A percentile compares a stretch with the other conserved stretches of the same genome.
Evolutionary conservation across 1,140 invertebrate genomes (phyloP).

Genomic region (Argopecten irradians): DNA sequence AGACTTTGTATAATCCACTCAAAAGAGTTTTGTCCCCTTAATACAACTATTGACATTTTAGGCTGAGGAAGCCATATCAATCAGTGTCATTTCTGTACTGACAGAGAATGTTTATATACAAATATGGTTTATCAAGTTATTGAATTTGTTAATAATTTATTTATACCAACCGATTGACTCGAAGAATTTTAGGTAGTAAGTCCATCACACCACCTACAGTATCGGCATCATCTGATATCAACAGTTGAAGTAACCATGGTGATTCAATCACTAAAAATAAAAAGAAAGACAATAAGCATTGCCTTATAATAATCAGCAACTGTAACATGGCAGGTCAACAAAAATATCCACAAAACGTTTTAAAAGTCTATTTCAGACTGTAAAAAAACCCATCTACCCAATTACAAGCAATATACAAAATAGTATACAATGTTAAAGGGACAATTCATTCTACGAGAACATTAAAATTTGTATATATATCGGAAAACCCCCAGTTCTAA

Average conservation of each 20-base stretch:
- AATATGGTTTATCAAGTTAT: not conserved
- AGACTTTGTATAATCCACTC: too few species aligned
- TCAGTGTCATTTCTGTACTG: not conserved
- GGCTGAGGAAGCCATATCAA: not conserved
- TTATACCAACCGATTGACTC: slow-evolving; percentile 59
- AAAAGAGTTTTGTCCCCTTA: too few species aligned
- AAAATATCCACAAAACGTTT: too few species aligned
- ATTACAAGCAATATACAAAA: too few species aligned
- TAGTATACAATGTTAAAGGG: too few species aligned
- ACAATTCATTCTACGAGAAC: too few species aligned
- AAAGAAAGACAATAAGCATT: not conserved
- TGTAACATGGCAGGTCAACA: too few species aligned
- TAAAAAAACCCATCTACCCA: too few species aligned
- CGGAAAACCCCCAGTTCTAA: too few species aligned
- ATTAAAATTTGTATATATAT: too few species aligned
- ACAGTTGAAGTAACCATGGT: slow-evolving; percentile 72
- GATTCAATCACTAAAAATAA: slow-evolving; percentile 65
- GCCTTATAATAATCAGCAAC: slow-evolving; percentile 44
- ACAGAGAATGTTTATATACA: not conserved
- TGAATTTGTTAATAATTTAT: not conserved
- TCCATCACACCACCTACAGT: slow-evolving; percentile 62
- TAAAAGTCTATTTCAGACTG: too few species aligned
- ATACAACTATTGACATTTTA: too few species aligned
- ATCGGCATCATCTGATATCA: slow-evolving; percentile 70
- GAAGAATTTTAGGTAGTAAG: slow-evolving; percentile 56